Evolutionary conservation across 2,113 vertebrate genomes (phyloP).

Genomic region (Arothron firmamentum): DNA sequence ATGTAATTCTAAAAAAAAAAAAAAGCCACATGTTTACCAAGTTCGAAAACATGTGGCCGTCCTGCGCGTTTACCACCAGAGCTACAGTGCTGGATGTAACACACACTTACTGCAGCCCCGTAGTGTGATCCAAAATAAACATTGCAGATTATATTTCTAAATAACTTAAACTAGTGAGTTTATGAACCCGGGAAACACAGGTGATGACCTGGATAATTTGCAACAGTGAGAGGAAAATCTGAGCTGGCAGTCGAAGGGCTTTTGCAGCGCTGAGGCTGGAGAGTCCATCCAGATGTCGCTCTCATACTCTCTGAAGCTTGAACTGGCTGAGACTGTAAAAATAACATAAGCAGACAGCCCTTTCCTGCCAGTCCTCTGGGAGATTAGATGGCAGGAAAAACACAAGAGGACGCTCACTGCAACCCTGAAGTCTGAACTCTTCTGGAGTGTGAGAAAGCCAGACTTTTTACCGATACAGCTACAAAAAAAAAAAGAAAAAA

Average conservation of each 20-base stretch:
- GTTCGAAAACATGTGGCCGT: too few species aligned
- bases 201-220: conserved; percentile 12
- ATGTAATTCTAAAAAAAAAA: conserved; percentile 8
- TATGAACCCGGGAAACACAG: conserved; percentile 1
- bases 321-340: conserved; percentile 47
- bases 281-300: conserved; percentile 60
- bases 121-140: too few species aligned
- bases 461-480: too few species aligned
- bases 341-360: conserved; percentile 42
- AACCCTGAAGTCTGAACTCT: background rate
- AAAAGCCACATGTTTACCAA: background rate
- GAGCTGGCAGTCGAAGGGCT: conserved; percentile 25
- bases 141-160: too few species aligned
- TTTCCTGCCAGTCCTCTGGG: conserved; percentile 28
- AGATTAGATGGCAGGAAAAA: conserved; percentile 13
- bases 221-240: conserved; percentile 15
- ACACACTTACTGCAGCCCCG: too few species aligned
- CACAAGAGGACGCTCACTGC: background rate
- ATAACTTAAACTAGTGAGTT: too few species aligned
- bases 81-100: too few species aligned
- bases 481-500: too few species aligned
- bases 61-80: too few species aligned
- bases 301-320: conserved; percentile 62
- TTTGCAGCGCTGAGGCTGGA: conserved; percentile 31
- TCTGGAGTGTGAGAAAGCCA: too few species aligned